phyloP scores from a whole-genome alignment of 2,113 vertebrate species.

The Plectropomus leopardus region DNA sequence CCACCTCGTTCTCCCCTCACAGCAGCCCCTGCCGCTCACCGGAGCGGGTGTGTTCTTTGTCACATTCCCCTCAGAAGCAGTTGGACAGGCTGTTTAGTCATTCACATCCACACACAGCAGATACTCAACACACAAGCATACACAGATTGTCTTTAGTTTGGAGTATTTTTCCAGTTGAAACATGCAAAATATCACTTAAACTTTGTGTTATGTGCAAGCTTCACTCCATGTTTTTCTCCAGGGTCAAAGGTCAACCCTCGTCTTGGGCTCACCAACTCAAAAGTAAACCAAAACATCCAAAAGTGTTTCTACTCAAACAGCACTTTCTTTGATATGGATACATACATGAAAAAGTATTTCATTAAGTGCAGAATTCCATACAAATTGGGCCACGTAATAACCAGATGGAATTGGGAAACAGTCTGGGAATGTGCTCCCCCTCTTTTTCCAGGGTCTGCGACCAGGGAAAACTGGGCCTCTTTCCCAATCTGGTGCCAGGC shows the following conservation, averaged over 20 bases:
- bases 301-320: slow-evolving; percentile 39
- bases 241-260: slow-evolving; percentile 45
- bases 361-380: slow-evolving; percentile 79
- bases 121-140: not conserved
- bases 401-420: slow-evolving; percentile 77
- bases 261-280: not conserved
- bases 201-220: slow-evolving; percentile 6
- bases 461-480: slow-evolving; percentile 65
- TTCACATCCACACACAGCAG: slow-evolving; percentile 18
- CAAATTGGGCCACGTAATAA: slow-evolving; percentile 77
- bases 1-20: not conserved
- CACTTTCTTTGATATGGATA: slow-evolving; percentile 51
- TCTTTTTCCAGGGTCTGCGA: slow-evolving; percentile 59
- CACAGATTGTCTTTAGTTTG: not conserved
- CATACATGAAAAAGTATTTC: slow-evolving; percentile 65
- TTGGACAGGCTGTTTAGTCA: slow-evolving; percentile 44
- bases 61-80: slow-evolving; percentile 46
- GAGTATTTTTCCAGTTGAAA: slow-evolving; percentile 17
- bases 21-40: slow-evolving; percentile 18
- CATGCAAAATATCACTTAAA: not conserved
- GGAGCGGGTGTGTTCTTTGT: slow-evolving; percentile 62
- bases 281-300: slow-evolving; percentile 23
- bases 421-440: slow-evolving; percentile 78
- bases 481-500: slow-evolving; percentile 66
- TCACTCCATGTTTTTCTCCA: slow-evolving; percentile 6